Conservation (phyloP, 2,888 invertebrate species). For the Apotomis turbidana region DNA sequence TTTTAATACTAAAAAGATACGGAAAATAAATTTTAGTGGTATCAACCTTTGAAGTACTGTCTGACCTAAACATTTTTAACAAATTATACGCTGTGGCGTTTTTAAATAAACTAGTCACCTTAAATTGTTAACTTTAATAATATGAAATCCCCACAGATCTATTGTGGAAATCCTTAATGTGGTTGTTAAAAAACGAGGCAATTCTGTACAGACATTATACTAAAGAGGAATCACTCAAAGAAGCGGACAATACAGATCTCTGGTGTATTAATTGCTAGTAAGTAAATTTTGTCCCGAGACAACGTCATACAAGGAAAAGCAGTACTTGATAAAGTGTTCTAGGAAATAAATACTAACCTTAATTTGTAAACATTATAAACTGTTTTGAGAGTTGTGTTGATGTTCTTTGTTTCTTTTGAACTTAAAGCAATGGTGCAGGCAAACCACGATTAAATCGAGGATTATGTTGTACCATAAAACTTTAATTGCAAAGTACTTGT, state of each 20-base stretch:
- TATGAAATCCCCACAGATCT: too few species aligned
- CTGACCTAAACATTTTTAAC: background rate
- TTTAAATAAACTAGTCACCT: background rate
- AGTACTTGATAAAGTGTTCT: conserved; percentile 26
- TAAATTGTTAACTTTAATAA: background rate
- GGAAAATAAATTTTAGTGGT: background rate
- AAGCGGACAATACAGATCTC: background rate
- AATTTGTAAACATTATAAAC: conserved; percentile 23
- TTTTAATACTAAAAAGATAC: background rate
- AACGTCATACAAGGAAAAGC: background rate
- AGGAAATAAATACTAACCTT: conserved; percentile 27
- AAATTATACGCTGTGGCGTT: background rate
- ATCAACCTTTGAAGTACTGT: background rate
- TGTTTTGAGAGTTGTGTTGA: conserved; percentile 36
- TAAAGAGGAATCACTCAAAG: background rate
- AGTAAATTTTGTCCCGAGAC: background rate
- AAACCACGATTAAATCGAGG: conserved; percentile 39
- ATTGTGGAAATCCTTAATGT: too few species aligned
- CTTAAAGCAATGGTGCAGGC: conserved; percentile 36
- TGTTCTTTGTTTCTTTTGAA: conserved; percentile 36
- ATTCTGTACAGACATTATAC: background rate
- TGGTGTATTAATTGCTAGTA: background rate
- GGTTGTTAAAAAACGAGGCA: too few species aligned
- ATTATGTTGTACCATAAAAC: conserved; percentile 23
- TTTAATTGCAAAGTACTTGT: conserved; percentile 16